phyloP scores from a whole-genome alignment of 2,888 invertebrate genomes.

The Octodonta nipae region DNA sequence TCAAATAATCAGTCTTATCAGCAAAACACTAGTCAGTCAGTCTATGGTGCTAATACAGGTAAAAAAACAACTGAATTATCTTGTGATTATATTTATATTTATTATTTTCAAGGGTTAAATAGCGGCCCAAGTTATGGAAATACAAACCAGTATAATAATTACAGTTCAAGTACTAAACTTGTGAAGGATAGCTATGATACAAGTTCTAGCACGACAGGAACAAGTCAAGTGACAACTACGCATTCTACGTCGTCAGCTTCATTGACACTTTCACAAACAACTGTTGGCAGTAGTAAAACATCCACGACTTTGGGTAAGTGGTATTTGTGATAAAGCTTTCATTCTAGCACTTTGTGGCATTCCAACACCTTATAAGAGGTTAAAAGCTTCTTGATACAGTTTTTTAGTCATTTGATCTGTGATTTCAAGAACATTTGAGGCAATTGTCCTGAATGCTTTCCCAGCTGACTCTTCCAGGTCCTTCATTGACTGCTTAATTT shows the following conservation, averaged over 20 bases:
- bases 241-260: slow-evolving; percentile 25
- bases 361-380: too few species aligned
- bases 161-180: slow-evolving; percentile 31
- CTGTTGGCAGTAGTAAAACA: slow-evolving; percentile 31
- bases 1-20: slow-evolving; percentile 29
- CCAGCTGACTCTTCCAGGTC: too few species aligned
- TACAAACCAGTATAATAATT: slow-evolving; percentile 33
- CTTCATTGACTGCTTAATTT: too few species aligned
- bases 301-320: slow-evolving; percentile 35
- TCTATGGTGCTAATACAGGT: slow-evolving; percentile 34
- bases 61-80: slow-evolving; percentile 9
- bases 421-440: too few species aligned
- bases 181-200: slow-evolving; percentile 28
- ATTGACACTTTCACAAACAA: slow-evolving; percentile 26
- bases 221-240: slow-evolving; percentile 27
- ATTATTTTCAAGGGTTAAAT: slow-evolving; percentile 24
- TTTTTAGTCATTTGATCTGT: too few species aligned
- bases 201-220: slow-evolving; percentile 23
- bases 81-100: not conserved
- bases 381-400: too few species aligned
- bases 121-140: slow-evolving; percentile 29
- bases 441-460: too few species aligned
- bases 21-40: slow-evolving; percentile 33
- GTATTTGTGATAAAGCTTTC: too few species aligned
- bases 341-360: too few species aligned